A percentile compares a stretch with the other conserved stretches of the same genome.
phyloP scores from a whole-genome alignment of 1,140 invertebrate genomes.

The Drosophila lacteicornis region DNA sequence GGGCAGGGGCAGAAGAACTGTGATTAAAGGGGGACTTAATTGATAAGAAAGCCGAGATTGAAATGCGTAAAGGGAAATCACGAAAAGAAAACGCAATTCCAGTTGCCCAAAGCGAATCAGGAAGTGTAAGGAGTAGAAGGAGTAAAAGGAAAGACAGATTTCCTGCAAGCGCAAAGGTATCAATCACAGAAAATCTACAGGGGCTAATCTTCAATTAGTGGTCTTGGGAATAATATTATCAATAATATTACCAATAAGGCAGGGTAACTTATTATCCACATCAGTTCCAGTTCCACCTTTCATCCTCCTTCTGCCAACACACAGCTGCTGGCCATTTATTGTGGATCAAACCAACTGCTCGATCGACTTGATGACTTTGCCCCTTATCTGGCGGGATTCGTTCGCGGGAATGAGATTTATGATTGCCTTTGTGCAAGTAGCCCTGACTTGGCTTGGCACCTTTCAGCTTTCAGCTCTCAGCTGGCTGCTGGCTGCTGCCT shows the following conservation, averaged over 20 bases:
- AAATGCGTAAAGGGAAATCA: slow-evolving; percentile 31
- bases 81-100: slow-evolving; percentile 23
- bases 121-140: not conserved
- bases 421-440: slow-evolving; percentile 45
- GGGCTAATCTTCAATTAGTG: not conserved
- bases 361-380: slow-evolving; percentile 40
- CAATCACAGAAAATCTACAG: not conserved
- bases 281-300: too few relatives aligned
- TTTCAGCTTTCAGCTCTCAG: slow-evolving; percentile 22
- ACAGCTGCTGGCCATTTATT: slow-evolving; percentile 24
- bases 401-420: slow-evolving; percentile 46
- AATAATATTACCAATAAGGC: not conserved
- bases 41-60: slow-evolving; percentile 53
- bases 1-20: slow-evolving; percentile 2
- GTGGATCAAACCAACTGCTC: slow-evolving; percentile 28
- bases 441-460: slow-evolving; percentile 35
- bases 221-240: not conserved
- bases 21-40: slow-evolving; percentile 32
- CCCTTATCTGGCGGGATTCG: slow-evolving; percentile 5
- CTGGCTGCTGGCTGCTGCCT: not conserved
- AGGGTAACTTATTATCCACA: not conserved
- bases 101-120: slow-evolving; percentile 6
- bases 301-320: not conserved
- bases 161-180: not conserved
- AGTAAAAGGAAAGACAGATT: not conserved